Evolutionary conservation across 2,888 invertebrate genomes (phyloP), one percentile per base, ranked within the genome.

Genomic region (Dynastes tityus): DNA sequence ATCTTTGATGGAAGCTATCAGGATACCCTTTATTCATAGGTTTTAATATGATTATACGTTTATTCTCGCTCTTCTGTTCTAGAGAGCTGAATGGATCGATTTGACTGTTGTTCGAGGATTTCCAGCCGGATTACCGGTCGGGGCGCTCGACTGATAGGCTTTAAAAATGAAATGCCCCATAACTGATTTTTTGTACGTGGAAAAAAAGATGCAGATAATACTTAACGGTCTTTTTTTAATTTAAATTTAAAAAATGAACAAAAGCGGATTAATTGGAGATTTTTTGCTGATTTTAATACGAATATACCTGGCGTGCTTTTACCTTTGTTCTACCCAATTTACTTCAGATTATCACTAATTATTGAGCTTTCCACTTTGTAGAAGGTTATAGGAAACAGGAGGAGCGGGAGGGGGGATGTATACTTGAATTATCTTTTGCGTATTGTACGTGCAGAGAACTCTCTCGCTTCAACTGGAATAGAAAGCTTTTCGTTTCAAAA

Each of bases 71-170:
- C 29, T 32, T 27, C 27, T 32, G 5, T 11, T 2, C 63, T 13
- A 29, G 32, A 29, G 32, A 32, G 13, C 27, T 32, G 9, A 63
- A 63, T 63, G 13, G 13, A 63, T n/a, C 27, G 63, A 32, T 63
- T 63, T 11, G 27, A 13, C 13, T n/a, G 63, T 63, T 63, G 63
- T 63, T 29, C n/a, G 63, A 63, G 63, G 63, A 63, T 63, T 63
- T 63, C 32, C 13, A 13, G 5, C 4, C 0, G 29, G 63, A 63
- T 63, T 63, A 63, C 29, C 29, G 32, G 37, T 63, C 29, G 63
- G 9, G 13, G 32, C 1, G 29, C 29, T 13, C 13, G 29, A 63
- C 32, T 9, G 63, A 29, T 63, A 32, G 29, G 13, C 13, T 63
- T 63, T 9, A 63, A 63, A 63, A 63, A 63, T 13, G 32, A 13